A percentile compares a stretch with the other conserved stretches of the same genome.
Evolutionary conservation across 2,113 vertebrate genomes (phyloP).

Genomic region (Atlantisia rogersi): DNA sequence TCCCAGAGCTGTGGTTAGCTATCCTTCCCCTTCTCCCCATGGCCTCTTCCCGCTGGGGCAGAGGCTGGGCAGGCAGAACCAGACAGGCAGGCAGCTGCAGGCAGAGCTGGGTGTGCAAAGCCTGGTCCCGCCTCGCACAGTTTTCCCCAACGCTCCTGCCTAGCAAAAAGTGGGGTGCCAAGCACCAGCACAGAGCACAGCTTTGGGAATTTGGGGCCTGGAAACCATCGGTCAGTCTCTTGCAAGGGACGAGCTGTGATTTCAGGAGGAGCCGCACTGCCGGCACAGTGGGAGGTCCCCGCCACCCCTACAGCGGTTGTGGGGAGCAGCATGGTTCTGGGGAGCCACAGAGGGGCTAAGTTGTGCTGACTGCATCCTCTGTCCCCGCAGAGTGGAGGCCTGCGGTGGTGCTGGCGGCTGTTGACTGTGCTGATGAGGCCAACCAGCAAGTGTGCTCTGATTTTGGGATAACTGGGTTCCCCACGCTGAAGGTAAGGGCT

Average conservation of each 20-base stretch:
- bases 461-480: conserved; percentile 73
- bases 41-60: neutral
- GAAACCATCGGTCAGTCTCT: accelerated
- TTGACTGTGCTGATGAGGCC: conserved; percentile 72
- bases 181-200: accelerated
- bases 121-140: accelerated
- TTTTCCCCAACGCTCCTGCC: neutral
- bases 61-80: conserved; percentile 41
- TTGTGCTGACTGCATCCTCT: neutral
- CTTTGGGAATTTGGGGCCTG: neutral
- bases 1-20: accelerated
- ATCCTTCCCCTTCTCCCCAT: neutral
- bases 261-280: accelerated
- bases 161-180: neutral
- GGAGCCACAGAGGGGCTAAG: accelerated
- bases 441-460: conserved; percentile 64
- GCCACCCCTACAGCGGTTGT: accelerated
- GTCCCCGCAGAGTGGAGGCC: conserved; percentile 72
- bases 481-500: conserved; percentile 68
- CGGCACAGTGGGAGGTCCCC: accelerated
- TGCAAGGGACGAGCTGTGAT: accelerated
- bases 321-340: accelerated
- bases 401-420: conserved; percentile 57
- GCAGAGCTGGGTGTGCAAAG: neutral
- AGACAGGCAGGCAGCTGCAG: neutral